Evolutionary conservation across 2,888 invertebrate species (phyloP), one percentile per base, ranked within the genome.

Genomic region (Crocallis elinguaria): DNA sequence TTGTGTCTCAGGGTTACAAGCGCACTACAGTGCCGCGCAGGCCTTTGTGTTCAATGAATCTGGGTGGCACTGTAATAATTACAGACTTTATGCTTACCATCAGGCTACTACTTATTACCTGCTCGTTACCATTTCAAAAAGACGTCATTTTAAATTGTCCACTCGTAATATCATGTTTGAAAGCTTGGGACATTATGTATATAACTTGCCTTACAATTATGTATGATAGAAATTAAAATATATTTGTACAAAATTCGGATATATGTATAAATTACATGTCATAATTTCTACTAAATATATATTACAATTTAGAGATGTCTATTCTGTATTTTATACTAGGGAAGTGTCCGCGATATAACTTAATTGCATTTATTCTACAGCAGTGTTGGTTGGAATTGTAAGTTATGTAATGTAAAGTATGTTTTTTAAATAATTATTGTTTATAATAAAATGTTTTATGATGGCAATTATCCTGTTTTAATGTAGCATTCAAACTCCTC

Each of bases 361-460:
- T 75, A 73, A 83, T 79, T 85, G 88, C 88, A 88, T 88, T 88
- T 88, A 85, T 84, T 76, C 77, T 75, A 78, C 77, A 79, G 80
- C 82, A 85, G 83, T 81, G 84, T 86, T 85, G 84, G 84, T 86
- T 85, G 84, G 81, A 82, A 82, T 84, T 82, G 84, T 87, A 79
- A 79, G 80, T 82, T 82, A 77, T 83, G 79, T 83, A 76, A 77
- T 78, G 79, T 80, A 75, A 78, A 78, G 78, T 80, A 79, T 82
- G 82, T 86, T 84, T 86, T 82, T 80, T 80, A 71, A 64, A 73
- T 79, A 82, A 87, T 88, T 86, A 88, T 90, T 89, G 89, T 90
- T 90, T 90, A 82, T 87, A 89, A 87, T 90, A 89, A 89, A 90
- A 87, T 80, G 86, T 86, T 88, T 85, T 86, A 86, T 77, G 71